These are phyloP conservation scores for Protophormia terraenovae DNA, from an alignment of 2,888 invertebrate genomes.

Conservation along the genomic window DNA sequence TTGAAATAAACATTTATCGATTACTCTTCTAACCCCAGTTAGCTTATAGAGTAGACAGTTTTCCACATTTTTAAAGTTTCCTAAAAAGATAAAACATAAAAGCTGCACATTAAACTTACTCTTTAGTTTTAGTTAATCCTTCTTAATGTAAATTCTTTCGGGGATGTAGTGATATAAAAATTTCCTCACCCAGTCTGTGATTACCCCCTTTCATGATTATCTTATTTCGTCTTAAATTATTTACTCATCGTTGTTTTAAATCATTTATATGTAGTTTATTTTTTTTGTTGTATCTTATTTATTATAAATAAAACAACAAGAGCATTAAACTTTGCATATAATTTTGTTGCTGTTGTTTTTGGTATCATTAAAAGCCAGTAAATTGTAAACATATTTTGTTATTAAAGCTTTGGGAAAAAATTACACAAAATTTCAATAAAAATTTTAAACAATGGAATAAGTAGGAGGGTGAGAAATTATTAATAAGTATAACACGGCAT, in stretches of 20 bases:
- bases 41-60: too few relatives aligned
- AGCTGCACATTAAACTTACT: background rate
- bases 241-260: constrained; percentile 1
- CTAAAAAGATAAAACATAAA: too few relatives aligned
- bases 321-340: constrained; percentile 64
- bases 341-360: too few relatives aligned
- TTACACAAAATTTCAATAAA: background rate
- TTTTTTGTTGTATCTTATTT: background rate
- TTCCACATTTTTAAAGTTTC: too few relatives aligned
- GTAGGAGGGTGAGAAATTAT: constrained; percentile 44
- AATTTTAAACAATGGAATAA: constrained; percentile 40
- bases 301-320: constrained; percentile 24
- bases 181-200: background rate
- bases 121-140: too few relatives aligned
- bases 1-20: too few relatives aligned
- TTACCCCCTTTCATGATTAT: background rate
- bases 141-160: too few relatives aligned
- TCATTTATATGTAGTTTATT: background rate
- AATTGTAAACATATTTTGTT: constrained; percentile 12
- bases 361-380: constrained; percentile 15
- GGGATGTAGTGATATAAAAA: background rate
- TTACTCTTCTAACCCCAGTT: too few relatives aligned
- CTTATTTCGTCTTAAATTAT: background rate
- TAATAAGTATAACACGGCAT: background rate
- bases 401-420: too few relatives aligned